A percentile compares a stretch with the other conserved stretches of the same genome.
These are phyloP conservation scores for Seriola aureovittata DNA, from an alignment of 2,113 vertebrate species.

Conservation along the genomic window DNA sequence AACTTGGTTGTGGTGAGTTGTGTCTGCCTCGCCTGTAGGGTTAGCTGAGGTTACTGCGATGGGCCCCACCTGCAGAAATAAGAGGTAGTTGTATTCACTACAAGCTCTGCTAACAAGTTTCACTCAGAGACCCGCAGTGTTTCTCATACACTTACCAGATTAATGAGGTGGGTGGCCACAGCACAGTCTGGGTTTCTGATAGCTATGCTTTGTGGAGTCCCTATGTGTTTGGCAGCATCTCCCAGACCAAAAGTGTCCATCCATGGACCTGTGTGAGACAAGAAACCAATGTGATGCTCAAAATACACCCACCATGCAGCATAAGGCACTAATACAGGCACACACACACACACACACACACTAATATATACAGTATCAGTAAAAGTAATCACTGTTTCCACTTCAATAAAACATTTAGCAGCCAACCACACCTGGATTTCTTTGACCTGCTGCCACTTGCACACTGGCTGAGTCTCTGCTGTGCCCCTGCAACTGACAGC, in stretches of 20 bases:
- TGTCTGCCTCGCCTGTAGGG: constrained; percentile 93
- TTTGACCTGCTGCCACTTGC: too few relatives aligned
- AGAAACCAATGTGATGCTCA: constrained; percentile 5
- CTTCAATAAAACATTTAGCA: too few relatives aligned
- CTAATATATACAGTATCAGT: too few relatives aligned
- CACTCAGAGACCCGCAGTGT: neutral
- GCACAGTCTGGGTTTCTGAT: constrained; percentile 91
- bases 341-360: accelerated
- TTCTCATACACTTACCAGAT: constrained; percentile 80
- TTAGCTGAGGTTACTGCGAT: constrained; percentile 93
- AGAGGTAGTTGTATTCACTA: neutral
- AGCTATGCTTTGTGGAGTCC: constrained; percentile 90
- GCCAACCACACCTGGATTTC: too few relatives aligned
- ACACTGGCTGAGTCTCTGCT: too few relatives aligned
- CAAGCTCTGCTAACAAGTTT: neutral
- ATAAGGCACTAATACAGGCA: neutral
- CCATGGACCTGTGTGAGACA: constrained; percentile 86
- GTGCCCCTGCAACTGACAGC: too few relatives aligned
- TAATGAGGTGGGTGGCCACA: constrained; percentile 91
- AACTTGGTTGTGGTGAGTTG: constrained; percentile 94
- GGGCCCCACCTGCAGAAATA: constrained; percentile 87
- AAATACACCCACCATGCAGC: neutral
- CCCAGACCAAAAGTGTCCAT: constrained; percentile 89
- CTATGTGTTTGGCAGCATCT: constrained; percentile 89
- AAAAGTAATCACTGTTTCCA: too few relatives aligned